Conservation (phyloP, 92 coral and sea anemone species). For the Siderastrea siderea region DNA sequence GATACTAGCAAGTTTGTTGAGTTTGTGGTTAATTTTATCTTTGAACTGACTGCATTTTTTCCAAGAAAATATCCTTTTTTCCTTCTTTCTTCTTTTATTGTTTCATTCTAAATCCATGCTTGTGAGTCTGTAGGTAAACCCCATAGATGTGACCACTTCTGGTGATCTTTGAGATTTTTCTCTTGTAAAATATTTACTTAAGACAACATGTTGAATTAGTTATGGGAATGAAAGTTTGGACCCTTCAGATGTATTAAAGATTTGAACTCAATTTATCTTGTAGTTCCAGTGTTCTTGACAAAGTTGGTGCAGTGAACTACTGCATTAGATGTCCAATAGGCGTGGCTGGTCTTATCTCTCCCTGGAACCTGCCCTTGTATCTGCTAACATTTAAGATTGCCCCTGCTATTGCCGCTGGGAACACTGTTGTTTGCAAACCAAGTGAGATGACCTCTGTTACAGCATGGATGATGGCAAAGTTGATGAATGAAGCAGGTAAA, state of each 20-base stretch:
- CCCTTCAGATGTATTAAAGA: neutral
- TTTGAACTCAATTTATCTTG: neutral
- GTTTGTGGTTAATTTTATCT: too few species aligned
- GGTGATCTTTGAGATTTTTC: too few species aligned
- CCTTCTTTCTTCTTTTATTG: too few species aligned
- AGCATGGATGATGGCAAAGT: conserved; percentile 88
- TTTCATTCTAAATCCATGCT: too few species aligned
- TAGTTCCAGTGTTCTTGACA: conserved; percentile 68
- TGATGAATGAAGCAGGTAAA: conserved; percentile 84
- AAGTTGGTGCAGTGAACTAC: conserved; percentile 80
- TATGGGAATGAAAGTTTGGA: neutral
- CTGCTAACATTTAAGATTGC: conserved; percentile 89
- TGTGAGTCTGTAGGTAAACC: too few species aligned
- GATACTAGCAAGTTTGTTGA: too few species aligned
- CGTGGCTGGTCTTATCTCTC: conserved; percentile 88
- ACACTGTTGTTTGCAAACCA: conserved; percentile 94
- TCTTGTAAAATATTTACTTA: too few species aligned
- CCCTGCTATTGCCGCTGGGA: conserved; percentile 89
- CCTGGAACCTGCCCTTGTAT: conserved; percentile 91
- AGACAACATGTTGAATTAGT: too few species aligned
- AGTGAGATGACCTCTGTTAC: conserved; percentile 95
- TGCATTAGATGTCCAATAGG: conserved; percentile 75
- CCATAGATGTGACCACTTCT: too few species aligned
- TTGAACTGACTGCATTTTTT: too few species aligned
- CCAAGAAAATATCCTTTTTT: too few species aligned